Conservation (phyloP, 2,113 vertebrate species). For the Donacobius atricapilla region DNA sequence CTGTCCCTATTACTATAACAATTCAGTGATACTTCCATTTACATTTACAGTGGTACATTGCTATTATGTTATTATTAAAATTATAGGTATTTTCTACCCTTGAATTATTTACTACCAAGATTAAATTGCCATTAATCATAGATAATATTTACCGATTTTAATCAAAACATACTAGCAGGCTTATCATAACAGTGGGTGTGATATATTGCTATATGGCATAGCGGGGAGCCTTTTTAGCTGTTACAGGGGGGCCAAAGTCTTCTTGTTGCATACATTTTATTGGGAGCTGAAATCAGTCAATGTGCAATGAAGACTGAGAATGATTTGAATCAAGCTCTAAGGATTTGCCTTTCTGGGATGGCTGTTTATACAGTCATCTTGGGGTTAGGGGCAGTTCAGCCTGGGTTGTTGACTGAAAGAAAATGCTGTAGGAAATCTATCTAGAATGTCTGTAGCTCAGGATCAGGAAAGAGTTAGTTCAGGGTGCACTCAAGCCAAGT, state of each 20-base stretch:
- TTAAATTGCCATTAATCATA: background rate
- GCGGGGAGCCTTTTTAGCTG: background rate
- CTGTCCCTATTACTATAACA: background rate
- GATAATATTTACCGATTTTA: background rate
- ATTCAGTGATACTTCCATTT: background rate
- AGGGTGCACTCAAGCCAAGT: background rate
- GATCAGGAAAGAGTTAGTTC: background rate
- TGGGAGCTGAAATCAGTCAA: background rate
- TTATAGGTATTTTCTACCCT: background rate
- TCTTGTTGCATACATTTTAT: background rate
- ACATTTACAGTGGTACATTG: background rate
- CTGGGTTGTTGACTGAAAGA: background rate
- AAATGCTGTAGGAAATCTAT: background rate
- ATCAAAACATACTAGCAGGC: background rate
- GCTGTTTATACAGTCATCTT: background rate
- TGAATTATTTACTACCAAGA: background rate
- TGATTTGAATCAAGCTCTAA: background rate
- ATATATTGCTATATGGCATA: background rate
- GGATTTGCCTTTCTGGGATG: background rate
- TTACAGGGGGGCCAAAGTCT: background rate
- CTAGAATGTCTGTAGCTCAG: background rate
- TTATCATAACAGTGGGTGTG: background rate
- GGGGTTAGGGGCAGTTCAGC: background rate
- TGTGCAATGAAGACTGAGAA: background rate
- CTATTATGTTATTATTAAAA: background rate